Evolutionary conservation across 2,888 invertebrate species (phyloP), one percentile per base, ranked within the genome.

Genomic region (Leptodirus hochenwartii): DNA sequence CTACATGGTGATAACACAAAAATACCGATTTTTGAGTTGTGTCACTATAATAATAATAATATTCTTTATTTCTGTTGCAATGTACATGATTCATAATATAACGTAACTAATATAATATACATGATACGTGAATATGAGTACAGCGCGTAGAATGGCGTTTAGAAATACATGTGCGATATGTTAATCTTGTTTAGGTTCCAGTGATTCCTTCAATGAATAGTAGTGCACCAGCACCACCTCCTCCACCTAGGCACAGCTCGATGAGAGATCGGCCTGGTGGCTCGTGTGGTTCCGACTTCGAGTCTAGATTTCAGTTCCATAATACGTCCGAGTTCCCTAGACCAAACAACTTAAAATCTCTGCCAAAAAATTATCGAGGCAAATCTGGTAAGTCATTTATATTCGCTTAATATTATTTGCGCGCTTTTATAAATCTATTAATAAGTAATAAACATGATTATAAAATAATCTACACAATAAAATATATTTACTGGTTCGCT

Each of bases 301-400:
- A 80, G 41, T 56, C 63, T 17, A 64, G 73, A 34, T 81, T 74
- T 54, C 53, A 64, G 40, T 82, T 81, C 58, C 65, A 63, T 38
- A 53, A 66, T 9, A 49, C 64, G 3, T 54, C 60, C 33, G 58
- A 57, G 39, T 76, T 82, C 54, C 78, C 81, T 5, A 55, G 58
- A 14, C 81, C 82, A 6, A 72, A 70, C 41, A 66, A 67, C 33
- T 80, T 73, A 56, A 58, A n/a, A n/a, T n/a, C n/a, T n/a, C n/a
- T n/a, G n/a, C n/a, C n/a, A n/a, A n/a, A n/a, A n/a, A n/a, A n/a
- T n/a, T n/a, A n/a, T n/a, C n/a, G n/a, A n/a, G n/a, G n/a, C n/a
- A n/a, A n/a, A n/a, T n/a, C n/a, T n/a, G n/a, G n/a, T n/a, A n/a
- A n/a, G n/a, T n/a, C n/a, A 20, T 20, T 20, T 20, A 20, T n/a